A percentile compares a stretch with the other conserved stretches of the same genome.
Conservation (phyloP, 1,140 invertebrate genomes). For the Phenacoccus solenopsis region DNA sequence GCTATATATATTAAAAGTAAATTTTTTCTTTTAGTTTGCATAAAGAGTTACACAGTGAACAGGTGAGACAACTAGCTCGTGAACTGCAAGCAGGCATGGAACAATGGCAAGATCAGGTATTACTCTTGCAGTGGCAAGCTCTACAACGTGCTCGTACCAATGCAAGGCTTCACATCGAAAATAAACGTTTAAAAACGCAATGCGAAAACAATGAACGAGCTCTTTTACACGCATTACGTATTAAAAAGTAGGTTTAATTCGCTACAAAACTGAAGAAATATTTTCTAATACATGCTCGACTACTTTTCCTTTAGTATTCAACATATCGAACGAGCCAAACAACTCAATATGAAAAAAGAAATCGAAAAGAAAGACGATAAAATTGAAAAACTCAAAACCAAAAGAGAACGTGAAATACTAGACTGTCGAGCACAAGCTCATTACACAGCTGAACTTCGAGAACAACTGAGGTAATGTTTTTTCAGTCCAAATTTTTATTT, state of each 20-base stretch:
- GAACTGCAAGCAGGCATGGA: slow-evolving; percentile 30
- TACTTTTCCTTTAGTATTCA: slow-evolving; percentile 25
- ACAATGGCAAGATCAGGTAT: slow-evolving; percentile 31
- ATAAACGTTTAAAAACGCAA: slow-evolving; percentile 26
- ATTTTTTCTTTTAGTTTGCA: slow-evolving; percentile 26
- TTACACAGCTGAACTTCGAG: slow-evolving; percentile 30
- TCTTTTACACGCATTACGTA: slow-evolving; percentile 25
- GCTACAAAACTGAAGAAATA: not conserved
- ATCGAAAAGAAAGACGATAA: slow-evolving; percentile 30
- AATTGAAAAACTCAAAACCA: slow-evolving; percentile 28
- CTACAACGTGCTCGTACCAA: slow-evolving; percentile 27
- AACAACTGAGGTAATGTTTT: slow-evolving; percentile 29
- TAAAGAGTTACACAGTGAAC: slow-evolving; percentile 27
- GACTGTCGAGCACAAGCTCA: slow-evolving; percentile 29
- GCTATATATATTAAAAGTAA: not conserved
- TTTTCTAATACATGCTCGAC: not conserved
- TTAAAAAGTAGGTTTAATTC: slow-evolving; percentile 25
- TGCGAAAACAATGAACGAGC: slow-evolving; percentile 26
- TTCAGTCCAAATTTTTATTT: not conserved
- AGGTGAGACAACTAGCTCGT: slow-evolving; percentile 28
- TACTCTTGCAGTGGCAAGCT: slow-evolving; percentile 29
- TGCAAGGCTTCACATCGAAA: slow-evolving; percentile 25
- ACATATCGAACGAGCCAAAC: slow-evolving; percentile 25
- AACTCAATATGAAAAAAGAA: slow-evolving; percentile 24
- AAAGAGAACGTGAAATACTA: slow-evolving; percentile 28